Evolutionary conservation across 2,888 invertebrate species (phyloP).

Genomic region (Acleris holmiana): DNA sequence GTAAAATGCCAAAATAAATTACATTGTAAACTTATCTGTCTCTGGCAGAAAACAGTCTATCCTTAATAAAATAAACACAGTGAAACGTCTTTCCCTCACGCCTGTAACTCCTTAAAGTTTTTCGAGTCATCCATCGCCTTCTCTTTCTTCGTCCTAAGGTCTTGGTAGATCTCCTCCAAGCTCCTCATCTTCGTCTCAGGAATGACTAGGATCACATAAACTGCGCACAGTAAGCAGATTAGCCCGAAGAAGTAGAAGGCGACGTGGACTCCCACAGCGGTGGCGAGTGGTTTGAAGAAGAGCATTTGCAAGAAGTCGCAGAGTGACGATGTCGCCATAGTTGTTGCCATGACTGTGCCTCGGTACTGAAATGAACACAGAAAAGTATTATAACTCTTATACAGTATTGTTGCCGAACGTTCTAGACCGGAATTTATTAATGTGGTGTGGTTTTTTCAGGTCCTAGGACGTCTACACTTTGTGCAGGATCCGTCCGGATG

Average conservation of each 20-base stretch:
- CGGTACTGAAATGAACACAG: conserved; percentile 64
- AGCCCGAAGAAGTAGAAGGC: conserved; percentile 65
- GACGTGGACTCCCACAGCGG: conserved; percentile 57
- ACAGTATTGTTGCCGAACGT: no score
- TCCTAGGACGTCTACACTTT: no score
- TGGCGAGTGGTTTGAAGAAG: conserved; percentile 68
- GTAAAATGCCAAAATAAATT: no score
- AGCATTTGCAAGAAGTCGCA: conserved; percentile 62
- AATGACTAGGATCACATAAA: conserved; percentile 57
- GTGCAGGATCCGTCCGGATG: no score
- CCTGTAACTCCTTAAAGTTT: conserved; percentile 12
- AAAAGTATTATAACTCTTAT: conserved; percentile 1
- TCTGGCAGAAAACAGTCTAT: no score
- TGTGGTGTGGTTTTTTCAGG: no score
- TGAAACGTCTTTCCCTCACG: conserved; percentile 5
- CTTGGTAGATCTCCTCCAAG: conserved; percentile 63
- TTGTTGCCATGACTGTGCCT: conserved; percentile 64
- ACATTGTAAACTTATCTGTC: no score
- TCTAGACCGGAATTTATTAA: no score
- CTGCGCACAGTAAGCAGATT: conserved; percentile 56
- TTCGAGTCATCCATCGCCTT: conserved; percentile 41
- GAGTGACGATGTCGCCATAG: conserved; percentile 62
- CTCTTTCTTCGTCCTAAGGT: conserved; percentile 64
- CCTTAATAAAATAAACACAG: no score
- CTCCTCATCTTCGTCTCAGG: conserved; percentile 65